Evolutionary conservation across 2,888 invertebrate species (phyloP).

Genomic region (Brachycybe producta): DNA sequence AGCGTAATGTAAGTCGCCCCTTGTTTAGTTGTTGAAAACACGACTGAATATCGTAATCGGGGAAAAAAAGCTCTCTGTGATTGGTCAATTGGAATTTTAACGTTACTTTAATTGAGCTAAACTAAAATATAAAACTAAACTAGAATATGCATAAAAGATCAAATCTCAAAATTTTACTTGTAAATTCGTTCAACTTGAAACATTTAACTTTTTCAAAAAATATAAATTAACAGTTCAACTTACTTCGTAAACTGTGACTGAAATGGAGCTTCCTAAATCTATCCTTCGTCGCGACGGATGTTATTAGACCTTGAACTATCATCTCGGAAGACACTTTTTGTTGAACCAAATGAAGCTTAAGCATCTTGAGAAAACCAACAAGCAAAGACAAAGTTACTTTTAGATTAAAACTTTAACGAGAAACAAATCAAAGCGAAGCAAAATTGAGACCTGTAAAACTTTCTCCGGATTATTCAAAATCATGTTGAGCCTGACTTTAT

Average conservation of each 20-base stretch:
- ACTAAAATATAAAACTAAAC: no score
- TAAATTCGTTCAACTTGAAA: no score
- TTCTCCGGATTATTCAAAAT: constrained; percentile 2
- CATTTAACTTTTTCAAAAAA: background rate
- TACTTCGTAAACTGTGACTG: constrained; percentile 1
- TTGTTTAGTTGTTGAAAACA: no score
- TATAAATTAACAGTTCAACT: background rate
- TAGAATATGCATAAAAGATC: no score
- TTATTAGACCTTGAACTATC: constrained; percentile 54
- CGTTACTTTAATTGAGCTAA: no score
- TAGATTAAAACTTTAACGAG: background rate
- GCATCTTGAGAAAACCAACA: constrained; percentile 40
- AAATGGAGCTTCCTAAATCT: constrained; percentile 9
- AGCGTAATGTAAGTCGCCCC: no score
- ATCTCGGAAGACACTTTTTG: constrained; percentile 60
- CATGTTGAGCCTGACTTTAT: background rate
- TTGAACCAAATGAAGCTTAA: constrained; percentile 67
- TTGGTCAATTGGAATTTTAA: no score
- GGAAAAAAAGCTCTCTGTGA: no score
- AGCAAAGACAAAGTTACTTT: background rate
- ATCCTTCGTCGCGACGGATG: constrained; percentile 4
- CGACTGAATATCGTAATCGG: no score
- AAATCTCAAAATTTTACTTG: no score
- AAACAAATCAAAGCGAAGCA: background rate
- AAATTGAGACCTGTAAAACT: constrained; percentile 2